Evolutionary conservation across 2,113 vertebrate genomes (phyloP).

Genomic region (Albula glossodonta): DNA sequence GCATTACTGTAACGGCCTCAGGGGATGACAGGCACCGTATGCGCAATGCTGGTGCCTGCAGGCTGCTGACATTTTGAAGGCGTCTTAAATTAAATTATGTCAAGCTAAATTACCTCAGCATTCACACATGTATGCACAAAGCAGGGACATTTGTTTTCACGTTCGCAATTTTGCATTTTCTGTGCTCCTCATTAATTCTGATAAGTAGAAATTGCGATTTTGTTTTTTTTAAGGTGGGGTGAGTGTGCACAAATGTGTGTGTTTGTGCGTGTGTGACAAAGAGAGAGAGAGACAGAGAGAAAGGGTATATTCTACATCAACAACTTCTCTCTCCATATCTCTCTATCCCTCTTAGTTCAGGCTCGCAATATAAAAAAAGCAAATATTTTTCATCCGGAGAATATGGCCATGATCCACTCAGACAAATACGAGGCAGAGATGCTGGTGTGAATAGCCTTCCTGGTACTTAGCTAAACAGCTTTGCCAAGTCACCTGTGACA

Average conservation of each 20-base stretch:
- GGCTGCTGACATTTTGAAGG: no score
- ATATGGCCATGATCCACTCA: neutral
- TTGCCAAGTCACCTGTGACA: neutral
- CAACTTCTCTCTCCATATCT: constrained; percentile 16
- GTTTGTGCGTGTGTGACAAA: no score
- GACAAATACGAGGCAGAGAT: neutral
- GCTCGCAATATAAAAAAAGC: neutral
- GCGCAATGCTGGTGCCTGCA: no score
- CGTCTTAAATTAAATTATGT: neutral
- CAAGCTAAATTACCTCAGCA: neutral
- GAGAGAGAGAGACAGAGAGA: neutral
- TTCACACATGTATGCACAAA: neutral
- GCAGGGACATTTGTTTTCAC: no score
- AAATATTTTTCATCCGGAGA: neutral
- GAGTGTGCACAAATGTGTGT: neutral
- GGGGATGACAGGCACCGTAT: no score
- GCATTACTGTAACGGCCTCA: neutral
- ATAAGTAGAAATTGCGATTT: no score
- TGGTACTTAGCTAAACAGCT: neutral
- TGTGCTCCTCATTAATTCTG: no score
- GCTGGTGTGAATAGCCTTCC: neutral
- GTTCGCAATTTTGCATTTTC: no score
- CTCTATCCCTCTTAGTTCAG: neutral
- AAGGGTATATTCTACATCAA: no score
- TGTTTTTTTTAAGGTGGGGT: neutral